Conservation (phyloP, 2,797 vertebrate species). For the Sebastes wilsoni region DNA sequence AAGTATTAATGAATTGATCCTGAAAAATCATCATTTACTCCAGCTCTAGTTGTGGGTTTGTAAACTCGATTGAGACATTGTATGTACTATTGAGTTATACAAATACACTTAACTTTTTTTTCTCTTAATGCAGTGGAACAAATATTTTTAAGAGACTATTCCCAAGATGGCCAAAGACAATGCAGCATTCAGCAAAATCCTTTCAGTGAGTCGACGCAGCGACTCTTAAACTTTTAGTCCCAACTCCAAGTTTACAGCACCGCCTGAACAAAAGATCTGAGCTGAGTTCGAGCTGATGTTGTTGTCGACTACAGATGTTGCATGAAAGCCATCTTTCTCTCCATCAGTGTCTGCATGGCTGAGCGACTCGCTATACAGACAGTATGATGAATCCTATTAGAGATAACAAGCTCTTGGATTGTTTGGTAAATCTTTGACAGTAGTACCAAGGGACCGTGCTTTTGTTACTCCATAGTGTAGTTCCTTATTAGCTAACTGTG, state of each 20-base stretch:
- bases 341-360: constrained; percentile 13
- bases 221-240: background rate
- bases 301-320: background rate
- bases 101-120: background rate
- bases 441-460: background rate
- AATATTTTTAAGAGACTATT: background rate
- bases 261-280: background rate
- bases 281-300: background rate
- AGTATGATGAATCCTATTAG: constrained; percentile 39
- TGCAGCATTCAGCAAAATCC: background rate
- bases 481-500: constrained; percentile 45
- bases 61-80: background rate
- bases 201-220: background rate
- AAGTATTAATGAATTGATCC: background rate
- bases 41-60: background rate
- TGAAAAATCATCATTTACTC: background rate
- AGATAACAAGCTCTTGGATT: constrained; percentile 37
- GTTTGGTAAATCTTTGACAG: constrained; percentile 45
- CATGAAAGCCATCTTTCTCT: background rate
- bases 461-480: constrained; percentile 33
- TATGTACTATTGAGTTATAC: no score
- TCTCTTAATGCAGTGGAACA: background rate
- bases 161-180: background rate
- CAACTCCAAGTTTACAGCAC: background rate
- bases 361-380: constrained; percentile 10